These are phyloP conservation scores for Yponomeuta evonymella DNA, from an alignment of 2,888 invertebrate genomes.

Conservation along the genomic window DNA sequence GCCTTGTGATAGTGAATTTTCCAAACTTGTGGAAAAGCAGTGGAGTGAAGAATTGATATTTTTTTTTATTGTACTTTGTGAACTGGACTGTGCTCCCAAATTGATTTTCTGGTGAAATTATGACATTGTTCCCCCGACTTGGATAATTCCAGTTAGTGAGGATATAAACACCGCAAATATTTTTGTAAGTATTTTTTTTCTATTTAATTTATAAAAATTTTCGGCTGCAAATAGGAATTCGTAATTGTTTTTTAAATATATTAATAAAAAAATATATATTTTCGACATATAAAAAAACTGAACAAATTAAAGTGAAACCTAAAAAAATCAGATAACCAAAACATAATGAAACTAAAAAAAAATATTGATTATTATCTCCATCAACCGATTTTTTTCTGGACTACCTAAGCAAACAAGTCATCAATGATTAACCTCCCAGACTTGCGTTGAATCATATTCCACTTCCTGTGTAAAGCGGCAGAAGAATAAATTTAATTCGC, in stretches of 20 bases:
- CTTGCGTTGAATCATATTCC: background rate
- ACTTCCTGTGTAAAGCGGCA: no score
- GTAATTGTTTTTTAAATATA: no score
- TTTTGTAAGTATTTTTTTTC: slow-evolving; percentile 62
- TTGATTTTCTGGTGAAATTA: slow-evolving; percentile 54
- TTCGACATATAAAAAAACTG: no score
- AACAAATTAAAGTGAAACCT: no score
- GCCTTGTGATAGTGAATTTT: slow-evolving; percentile 60
- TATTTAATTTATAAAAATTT: slow-evolving; percentile 14
- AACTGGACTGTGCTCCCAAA: slow-evolving; percentile 37
- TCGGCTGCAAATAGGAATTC: background rate
- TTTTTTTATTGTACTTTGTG: slow-evolving; percentile 45
- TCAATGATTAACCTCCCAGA: background rate
- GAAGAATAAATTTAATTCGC: background rate
- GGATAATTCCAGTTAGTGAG: slow-evolving; percentile 71
- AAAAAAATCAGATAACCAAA: no score
- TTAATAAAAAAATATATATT: background rate
- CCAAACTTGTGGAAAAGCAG: slow-evolving; percentile 33
- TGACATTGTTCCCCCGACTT: slow-evolving; percentile 65
- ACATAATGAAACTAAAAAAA: no score
- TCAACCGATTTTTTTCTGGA: no score
- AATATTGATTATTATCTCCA: no score
- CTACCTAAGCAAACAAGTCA: no score
- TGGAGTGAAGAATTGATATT: slow-evolving; percentile 62
- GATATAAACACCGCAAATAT: slow-evolving; percentile 68